Base-by-base conservation (phyloP, 2,888 invertebrate genomes). In the Tricholauxania praeusta region DNA sequence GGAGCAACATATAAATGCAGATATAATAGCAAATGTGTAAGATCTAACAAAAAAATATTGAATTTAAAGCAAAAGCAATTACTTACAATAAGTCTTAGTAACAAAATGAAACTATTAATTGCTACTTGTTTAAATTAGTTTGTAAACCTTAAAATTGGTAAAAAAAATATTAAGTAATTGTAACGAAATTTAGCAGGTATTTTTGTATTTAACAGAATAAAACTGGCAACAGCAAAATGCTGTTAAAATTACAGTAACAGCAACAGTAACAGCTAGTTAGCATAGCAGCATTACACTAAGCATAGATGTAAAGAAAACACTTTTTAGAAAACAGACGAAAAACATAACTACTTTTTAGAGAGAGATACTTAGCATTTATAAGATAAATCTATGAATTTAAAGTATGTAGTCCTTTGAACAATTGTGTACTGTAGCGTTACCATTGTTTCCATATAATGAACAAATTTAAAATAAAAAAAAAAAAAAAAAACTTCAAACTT, bases 191-290 rank as follows among this genome's bases (percentile, higher is more conserved):
- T 55, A 64, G 64, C 60, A 66, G 73, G 70, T 73, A 73, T 73
- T 73, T 73, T 73, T 73, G 60, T 73, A 73, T 70, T 73, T 65
- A 59, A 65, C 57, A 69, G 63, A 72, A 62, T 51, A 60, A 28
- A 69, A 49, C 49, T 49, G 2, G 19, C 47, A 68, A 28, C 19
- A 63, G 68, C 53, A n/a, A 63, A 48, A 60, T 17, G 32, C 49
- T 65, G 72, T 64, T 51, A 32, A 70, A 59, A 60, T 63, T 28
- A 65, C 49, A 48, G 64, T 19, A 39, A 53, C 62, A 32, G n/a
- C 10, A 10, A 39, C 32, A 60, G 22, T 19, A 69, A 60, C 28
- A 69, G 62, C 52, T 62, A 66, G 53, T 70, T 70, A 70, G 53
- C 39, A 39, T 39, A 39, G 10, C 70, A 62, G 59, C 51, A 22